Base-by-base conservation (phyloP, 2,797 vertebrate genomes). In the Nothura maculosa region DNA sequence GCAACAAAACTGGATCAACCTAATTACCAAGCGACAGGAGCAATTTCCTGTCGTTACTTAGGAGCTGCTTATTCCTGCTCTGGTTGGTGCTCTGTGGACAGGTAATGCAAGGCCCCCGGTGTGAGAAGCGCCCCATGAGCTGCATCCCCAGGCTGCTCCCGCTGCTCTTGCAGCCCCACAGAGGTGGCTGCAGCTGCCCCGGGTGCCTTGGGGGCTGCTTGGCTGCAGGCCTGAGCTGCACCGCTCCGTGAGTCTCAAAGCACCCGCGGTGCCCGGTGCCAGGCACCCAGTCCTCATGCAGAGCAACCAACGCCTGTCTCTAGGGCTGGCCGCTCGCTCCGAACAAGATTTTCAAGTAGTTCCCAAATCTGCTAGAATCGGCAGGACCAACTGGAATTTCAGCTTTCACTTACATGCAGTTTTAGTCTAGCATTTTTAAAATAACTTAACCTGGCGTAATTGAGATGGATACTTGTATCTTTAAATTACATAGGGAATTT, bases 401-500 rank as follows among this genome's bases (percentile, higher is more conserved):
- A 95, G 81, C 91, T 95, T 95, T 97, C 87, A 93, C 92, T 97
- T 91, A 66, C 93, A 74, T 89, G 79, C 95, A 80, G 83, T 96
- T 95, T 84, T 96, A 96, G 92, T 96, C 96, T 97, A 93, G 92
- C 77, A 17, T 94, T 96, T 96, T 96, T 76, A 91, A 95, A 96
- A 91, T 83, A 93, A 90, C 94, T 88, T 94, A 81, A 81, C 92
- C 88, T 95, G 93, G 89, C 95, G 94, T 97, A 96, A 96, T 89
- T 88, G 79, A 97, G 80, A 94, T 96, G 97, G 95, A 89, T 97
- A 96, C 96, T 86, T 96, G 96, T 98, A 97, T 97, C 97, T 97
- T 98, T 96, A 96, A 98, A 98, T 95, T 95, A 84, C 62, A 19
- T 98, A 97, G 96, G 97, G 94, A 97, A 96, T 97, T 97, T 97